These are phyloP conservation scores for Istiophorus platypterus DNA, from an alignment of 2,113 vertebrate species.

Conservation along the genomic window DNA sequence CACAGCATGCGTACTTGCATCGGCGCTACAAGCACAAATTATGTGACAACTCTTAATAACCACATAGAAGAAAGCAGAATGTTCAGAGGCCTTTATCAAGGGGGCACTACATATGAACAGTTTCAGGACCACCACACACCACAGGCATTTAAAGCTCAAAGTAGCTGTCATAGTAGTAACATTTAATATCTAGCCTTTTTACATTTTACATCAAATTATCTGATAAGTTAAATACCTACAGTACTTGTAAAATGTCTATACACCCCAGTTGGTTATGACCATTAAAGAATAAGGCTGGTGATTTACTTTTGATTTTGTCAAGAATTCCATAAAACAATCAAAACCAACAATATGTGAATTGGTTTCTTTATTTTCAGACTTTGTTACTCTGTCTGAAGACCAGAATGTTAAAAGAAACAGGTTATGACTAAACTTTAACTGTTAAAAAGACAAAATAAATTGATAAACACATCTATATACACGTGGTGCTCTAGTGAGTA, in stretches of 20 bases:
- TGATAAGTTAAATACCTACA: neutral
- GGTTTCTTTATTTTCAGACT: no score
- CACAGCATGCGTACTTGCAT: neutral
- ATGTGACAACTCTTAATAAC: neutral
- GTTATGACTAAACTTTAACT: no score
- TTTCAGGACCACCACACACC: neutral
- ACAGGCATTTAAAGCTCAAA: neutral
- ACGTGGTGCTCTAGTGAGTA: neutral
- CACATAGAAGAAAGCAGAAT: neutral
- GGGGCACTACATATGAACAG: neutral
- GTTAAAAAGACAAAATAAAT: neutral
- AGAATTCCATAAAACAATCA: no score
- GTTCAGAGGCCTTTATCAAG: neutral
- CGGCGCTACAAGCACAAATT: neutral
- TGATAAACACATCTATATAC: neutral
- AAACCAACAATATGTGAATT: no score
- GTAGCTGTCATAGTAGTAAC: neutral
- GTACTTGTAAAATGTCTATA: neutral
- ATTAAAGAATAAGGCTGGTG: neutral
- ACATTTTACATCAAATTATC: neutral
- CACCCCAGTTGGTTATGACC: neutral
- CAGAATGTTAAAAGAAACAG: no score
- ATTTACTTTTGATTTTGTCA: no score
- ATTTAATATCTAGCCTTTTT: neutral
- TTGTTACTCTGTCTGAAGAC: no score